phyloP scores from a whole-genome alignment of 2,888 invertebrate species.

The Catocala sponsa region DNA sequence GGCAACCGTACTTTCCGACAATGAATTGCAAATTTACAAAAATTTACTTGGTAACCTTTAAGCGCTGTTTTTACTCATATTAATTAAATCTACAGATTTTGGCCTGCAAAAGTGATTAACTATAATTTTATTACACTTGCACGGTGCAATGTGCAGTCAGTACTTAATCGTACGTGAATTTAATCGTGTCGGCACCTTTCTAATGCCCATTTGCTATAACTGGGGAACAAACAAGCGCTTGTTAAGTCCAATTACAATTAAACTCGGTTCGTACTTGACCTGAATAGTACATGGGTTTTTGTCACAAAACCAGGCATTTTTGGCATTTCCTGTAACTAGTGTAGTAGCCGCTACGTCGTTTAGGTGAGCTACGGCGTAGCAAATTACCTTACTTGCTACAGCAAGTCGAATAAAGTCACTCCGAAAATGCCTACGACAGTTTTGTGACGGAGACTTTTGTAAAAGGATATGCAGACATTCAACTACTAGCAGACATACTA shows the following conservation, averaged over 20 bases:
- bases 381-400: not conserved
- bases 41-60: no score
- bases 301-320: conserved; percentile 32
- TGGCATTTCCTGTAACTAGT: conserved; percentile 29
- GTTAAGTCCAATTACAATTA: conserved; percentile 45
- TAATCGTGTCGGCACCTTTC: conserved; percentile 35
- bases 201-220: conserved; percentile 25
- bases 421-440: no score
- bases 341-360: conserved; percentile 39
- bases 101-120: no score
- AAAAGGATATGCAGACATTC: no score
- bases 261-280: conserved; percentile 49
- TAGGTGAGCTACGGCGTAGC: conserved; percentile 39
- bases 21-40: no score
- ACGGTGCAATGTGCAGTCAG: conserved; percentile 26
- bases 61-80: no score
- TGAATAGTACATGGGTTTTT: conserved; percentile 29
- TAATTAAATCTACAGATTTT: no score
- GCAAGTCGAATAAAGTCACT: no score
- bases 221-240: conserved; percentile 47
- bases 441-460: no score
- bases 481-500: no score
- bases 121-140: no score
- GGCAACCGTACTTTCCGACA: no score
- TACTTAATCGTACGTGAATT: conserved; percentile 20